phyloP scores from a whole-genome alignment of 2,888 invertebrate species.

The Fragum fragum region DNA sequence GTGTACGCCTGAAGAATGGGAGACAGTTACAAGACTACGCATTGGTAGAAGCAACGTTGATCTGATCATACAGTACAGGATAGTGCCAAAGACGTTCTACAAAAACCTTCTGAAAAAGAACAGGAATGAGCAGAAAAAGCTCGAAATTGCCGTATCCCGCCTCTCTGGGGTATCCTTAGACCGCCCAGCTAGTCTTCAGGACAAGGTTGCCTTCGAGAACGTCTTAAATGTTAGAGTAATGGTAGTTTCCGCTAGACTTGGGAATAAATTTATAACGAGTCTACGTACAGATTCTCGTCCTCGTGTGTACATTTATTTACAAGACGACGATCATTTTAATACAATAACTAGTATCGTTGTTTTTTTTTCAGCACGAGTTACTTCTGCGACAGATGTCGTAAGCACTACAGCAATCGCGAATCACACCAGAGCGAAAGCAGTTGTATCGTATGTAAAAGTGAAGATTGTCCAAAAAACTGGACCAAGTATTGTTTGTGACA shows the following conservation, averaged over 20 bases:
- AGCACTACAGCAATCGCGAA: constrained; percentile 30
- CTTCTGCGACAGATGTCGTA: too few species aligned
- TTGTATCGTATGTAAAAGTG: constrained; percentile 38
- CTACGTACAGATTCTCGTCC: constrained; percentile 20
- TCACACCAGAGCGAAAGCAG: constrained; percentile 28
- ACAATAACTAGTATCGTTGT: too few species aligned
- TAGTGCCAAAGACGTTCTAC: constrained; percentile 29
- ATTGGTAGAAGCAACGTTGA: constrained; percentile 28
- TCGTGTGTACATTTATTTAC: constrained; percentile 44
- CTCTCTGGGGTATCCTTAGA: constrained; percentile 33
- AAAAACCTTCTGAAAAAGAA: constrained; percentile 24
- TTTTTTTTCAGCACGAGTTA: too few species aligned
- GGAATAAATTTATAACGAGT: constrained; percentile 40
- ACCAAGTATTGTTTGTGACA: not conserved
- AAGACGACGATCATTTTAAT: constrained; percentile 39
- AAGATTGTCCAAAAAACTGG: constrained; percentile 13
- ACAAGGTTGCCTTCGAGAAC: constrained; percentile 31
- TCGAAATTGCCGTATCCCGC: constrained; percentile 27
- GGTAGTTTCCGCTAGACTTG: constrained; percentile 35
- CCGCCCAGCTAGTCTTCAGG: constrained; percentile 33
- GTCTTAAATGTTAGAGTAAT: constrained; percentile 27
- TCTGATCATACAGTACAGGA: constrained; percentile 32
- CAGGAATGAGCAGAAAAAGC: too few species aligned
- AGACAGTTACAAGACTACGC: constrained; percentile 10
- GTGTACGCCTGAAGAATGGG: constrained; percentile 27